phyloP scores from a whole-genome alignment of 2,888 invertebrate species.

The Nesidiocoris tenuis region DNA sequence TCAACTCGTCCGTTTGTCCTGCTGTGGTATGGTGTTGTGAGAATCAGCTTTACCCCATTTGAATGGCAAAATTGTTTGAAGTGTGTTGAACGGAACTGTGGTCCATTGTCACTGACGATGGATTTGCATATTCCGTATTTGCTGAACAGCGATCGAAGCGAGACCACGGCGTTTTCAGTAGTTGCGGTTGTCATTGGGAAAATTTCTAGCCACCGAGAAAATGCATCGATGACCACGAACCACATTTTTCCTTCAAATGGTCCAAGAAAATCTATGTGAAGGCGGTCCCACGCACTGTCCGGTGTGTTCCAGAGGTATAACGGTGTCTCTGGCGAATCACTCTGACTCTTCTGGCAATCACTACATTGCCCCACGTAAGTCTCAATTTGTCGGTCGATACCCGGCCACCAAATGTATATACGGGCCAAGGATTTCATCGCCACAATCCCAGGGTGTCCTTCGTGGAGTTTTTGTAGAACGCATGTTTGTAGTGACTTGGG shows the following conservation, averaged over 20 bases:
- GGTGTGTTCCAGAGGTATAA: constrained; percentile 49
- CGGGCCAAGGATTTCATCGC: neutral
- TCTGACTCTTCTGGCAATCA: constrained; percentile 43
- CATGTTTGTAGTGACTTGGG: neutral
- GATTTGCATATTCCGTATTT: constrained; percentile 48
- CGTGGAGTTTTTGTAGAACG: constrained; percentile 33
- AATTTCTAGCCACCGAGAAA: constrained; percentile 46
- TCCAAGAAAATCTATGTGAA: constrained; percentile 50
- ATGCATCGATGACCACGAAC: constrained; percentile 50
- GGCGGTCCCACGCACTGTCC: constrained; percentile 46
- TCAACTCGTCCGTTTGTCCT: constrained; percentile 51
- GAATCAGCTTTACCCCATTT: neutral
- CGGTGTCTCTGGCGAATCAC: constrained; percentile 44
- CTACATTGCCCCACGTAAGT: neutral
- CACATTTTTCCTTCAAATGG: constrained; percentile 48
- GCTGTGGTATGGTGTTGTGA: constrained; percentile 47
- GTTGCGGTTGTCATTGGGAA: constrained; percentile 27
- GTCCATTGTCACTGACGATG: constrained; percentile 16
- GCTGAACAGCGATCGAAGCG: constrained; percentile 2
- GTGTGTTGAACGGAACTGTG: neutral
- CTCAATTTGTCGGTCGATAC: constrained; percentile 4
- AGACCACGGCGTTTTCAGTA: neutral
- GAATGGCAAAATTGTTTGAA: neutral
- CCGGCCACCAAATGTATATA: constrained; percentile 11
- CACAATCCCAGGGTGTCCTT: constrained; percentile 48